Conservation (phyloP, 2,888 invertebrate species). For the Yponomeuta malinellus region DNA sequence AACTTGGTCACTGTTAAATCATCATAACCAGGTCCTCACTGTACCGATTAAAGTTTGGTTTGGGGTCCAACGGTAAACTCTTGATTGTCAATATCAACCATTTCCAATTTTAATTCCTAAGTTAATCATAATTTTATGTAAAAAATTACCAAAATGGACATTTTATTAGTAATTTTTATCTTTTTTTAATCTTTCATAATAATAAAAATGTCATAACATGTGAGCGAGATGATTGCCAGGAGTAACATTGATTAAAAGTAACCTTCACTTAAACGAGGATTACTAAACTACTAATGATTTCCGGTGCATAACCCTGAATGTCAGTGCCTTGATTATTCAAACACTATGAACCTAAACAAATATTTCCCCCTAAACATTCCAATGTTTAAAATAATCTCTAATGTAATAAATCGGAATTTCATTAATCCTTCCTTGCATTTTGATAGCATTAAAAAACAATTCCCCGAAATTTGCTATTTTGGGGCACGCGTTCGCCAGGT, state of each 20-base stretch:
- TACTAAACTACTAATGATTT: neutral
- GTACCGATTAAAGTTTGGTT: too few relatives aligned
- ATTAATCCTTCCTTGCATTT: neutral
- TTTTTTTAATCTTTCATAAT: too few relatives aligned
- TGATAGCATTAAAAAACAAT: neutral
- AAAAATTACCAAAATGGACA: too few relatives aligned
- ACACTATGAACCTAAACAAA: neutral
- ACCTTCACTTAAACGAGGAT: neutral
- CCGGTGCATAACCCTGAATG: neutral
- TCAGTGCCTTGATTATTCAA: neutral
- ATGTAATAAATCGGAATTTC: constrained; percentile 1
- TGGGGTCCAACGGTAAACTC: too few relatives aligned
- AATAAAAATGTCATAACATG: neutral
- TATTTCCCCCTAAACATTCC: neutral
- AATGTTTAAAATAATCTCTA: neutral
- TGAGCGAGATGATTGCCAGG: too few relatives aligned
- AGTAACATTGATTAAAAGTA: too few relatives aligned
- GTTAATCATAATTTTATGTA: too few relatives aligned
- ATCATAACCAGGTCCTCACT: too few relatives aligned
- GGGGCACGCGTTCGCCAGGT: constrained; percentile 46
- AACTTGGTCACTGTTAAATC: too few relatives aligned
- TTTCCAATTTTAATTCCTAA: too few relatives aligned
- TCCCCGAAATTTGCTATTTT: constrained; percentile 18
- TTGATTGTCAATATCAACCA: too few relatives aligned
- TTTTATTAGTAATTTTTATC: too few relatives aligned